Evolutionary conservation across 2,888 invertebrate species (phyloP), one percentile per base, ranked within the genome.

Genomic region (Pyrgus malvae): DNA sequence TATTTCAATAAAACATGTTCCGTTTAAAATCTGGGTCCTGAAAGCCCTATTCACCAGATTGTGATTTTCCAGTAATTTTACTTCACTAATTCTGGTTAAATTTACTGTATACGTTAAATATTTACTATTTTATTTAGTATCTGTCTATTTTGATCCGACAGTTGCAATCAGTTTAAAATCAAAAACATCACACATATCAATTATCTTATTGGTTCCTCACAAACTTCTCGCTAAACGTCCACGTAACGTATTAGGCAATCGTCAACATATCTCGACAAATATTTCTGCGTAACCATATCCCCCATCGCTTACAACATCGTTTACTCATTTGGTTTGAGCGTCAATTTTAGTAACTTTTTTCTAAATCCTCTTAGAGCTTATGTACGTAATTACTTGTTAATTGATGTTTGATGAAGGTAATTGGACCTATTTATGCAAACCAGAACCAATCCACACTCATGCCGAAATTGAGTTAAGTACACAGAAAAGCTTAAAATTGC

Each of bases 221-320:
- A 42, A 50, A 51, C 12, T n/a, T n/a, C n/a, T n/a, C n/a, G n/a
- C n/a, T n/a, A n/a, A n/a, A 29, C 14, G 37, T 38, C 44, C 37
- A 50, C 38, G 53, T 45, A 53, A 53, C 51, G 12, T 23, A 11
- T 53, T 29, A 31, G 16, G 37, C 53, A 53, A 53, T 21, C 21
- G 45, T 16, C 37, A 11, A 31, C 38, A 45, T 53, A 53, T 45
- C 45, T 53, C 38, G 1, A 31, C 53, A 31, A 53, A 53, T 53
- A 53, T 45, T 53, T 53, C 45, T 45, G 38, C 27, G 44, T 48
- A 48, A n/a, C n/a, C n/a, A 48, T 23, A 23, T n/a, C 31, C 38
- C 38, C 45, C 29, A 42, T 21, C 42, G 35, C 19, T 45, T 53
- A 40, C 53, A 21, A 53, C 44, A 53, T 21, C 37, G 17, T 51